A percentile compares a stretch with the other conserved stretches of the same genome.
These are phyloP conservation scores for Tenrec ecaudatus DNA, from an alignment of 2,113 vertebrate species.

Conservation along the genomic window DNA sequence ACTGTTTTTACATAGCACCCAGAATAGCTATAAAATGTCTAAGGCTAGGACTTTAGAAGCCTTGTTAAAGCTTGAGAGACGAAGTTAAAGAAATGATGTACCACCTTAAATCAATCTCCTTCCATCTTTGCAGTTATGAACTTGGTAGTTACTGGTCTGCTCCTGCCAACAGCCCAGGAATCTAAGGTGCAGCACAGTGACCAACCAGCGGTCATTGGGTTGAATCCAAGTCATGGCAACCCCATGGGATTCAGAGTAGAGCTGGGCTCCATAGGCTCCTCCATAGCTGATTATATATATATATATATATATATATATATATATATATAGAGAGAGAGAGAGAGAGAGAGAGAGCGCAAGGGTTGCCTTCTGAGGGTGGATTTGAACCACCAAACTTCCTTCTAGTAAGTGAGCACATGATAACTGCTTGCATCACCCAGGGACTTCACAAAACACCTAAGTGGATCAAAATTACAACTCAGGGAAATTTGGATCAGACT, in stretches of 20 bases:
- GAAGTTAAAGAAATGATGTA: neutral
- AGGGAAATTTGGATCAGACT: slow-evolving; percentile 10
- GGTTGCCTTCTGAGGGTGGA: neutral
- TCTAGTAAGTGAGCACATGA: neutral
- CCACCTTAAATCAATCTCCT: neutral
- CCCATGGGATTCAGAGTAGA: too few relatives aligned
- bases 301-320: too few relatives aligned
- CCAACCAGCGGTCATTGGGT: too few relatives aligned
- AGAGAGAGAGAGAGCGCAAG: neutral
- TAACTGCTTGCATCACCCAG: neutral
- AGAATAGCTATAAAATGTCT: neutral
- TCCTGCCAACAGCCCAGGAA: too few relatives aligned
- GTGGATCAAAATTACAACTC: slow-evolving; percentile 33
- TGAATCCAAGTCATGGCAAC: too few relatives aligned
- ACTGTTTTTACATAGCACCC: neutral
- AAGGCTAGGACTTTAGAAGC: slow-evolving; percentile 16
- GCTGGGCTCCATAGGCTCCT: too few relatives aligned
- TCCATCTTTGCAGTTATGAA: slow-evolving; percentile 41
- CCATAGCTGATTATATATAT: too few relatives aligned
- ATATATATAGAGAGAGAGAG: too few relatives aligned
- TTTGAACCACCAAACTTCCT: neutral
- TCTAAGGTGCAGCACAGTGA: neutral
- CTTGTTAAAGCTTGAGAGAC: neutral
- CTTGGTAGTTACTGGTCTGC: too few relatives aligned
- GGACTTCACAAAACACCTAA: neutral